Evolutionary conservation across 2,113 vertebrate species (phyloP).

Genomic region (Aix galericulata): DNA sequence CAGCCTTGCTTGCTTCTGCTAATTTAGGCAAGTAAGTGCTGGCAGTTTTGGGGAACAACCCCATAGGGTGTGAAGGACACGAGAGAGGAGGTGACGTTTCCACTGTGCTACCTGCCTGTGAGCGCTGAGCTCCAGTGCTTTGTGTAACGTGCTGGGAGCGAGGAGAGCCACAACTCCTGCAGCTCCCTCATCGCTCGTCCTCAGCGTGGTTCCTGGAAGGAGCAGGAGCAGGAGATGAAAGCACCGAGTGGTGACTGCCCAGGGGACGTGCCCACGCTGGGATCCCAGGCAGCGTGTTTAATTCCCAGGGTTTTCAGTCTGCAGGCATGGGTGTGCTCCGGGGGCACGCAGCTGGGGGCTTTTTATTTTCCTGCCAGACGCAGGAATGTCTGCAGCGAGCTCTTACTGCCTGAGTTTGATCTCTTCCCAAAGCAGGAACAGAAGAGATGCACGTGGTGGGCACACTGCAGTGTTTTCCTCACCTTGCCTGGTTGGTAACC

Average conservation of each 20-base stretch:
- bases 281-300: rapidly evolving
- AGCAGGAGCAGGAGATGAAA: background rate
- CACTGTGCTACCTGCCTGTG: rapidly evolving
- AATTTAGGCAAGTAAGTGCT: background rate
- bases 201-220: background rate
- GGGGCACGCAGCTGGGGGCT: background rate
- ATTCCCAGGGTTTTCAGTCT: background rate
- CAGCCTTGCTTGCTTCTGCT: background rate
- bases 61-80: background rate
- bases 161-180: background rate
- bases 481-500: too few relatives aligned
- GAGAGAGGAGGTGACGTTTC: rapidly evolving
- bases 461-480: too few relatives aligned
- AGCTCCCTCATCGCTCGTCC: background rate
- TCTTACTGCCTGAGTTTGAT: background rate
- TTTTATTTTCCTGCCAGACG: background rate
- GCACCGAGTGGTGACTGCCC: rapidly evolving
- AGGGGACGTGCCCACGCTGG: background rate
- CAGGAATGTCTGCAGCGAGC: background rate
- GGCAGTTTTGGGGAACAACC: background rate
- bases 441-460: background rate
- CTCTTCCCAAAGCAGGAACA: background rate
- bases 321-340: background rate
- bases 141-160: rapidly evolving
- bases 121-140: rapidly evolving